Evolutionary conservation across 1,140 invertebrate species (phyloP).

Genomic region (Zelostemma sp.): DNA sequence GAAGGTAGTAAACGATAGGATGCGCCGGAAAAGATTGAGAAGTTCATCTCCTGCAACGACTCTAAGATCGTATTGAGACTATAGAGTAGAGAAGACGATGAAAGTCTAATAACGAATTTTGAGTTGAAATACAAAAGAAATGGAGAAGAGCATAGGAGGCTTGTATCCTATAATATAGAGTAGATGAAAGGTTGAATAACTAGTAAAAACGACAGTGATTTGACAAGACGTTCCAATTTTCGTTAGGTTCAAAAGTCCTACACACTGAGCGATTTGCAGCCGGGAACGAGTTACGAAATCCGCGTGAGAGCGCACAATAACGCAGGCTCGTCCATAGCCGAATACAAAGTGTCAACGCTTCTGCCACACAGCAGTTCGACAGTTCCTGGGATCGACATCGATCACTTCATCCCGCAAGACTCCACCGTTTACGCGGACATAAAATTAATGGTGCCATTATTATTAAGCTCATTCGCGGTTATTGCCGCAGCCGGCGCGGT

Average conservation of each 20-base stretch:
- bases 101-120: too few species aligned
- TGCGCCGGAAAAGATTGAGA: too few species aligned
- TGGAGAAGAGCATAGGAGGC: too few species aligned
- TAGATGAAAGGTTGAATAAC: too few species aligned
- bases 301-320: slow-evolving; percentile 92
- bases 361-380: slow-evolving; percentile 77
- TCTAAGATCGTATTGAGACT: too few species aligned
- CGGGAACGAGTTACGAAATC: slow-evolving; percentile 89
- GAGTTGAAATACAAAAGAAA: too few species aligned
- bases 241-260: slow-evolving; percentile 76
- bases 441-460: slow-evolving; percentile 66
- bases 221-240: too few species aligned
- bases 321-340: slow-evolving; percentile 87
- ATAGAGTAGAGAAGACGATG: too few species aligned
- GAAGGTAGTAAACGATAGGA: too few species aligned
- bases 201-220: too few species aligned
- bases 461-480: slow-evolving; percentile 64
- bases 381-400: slow-evolving; percentile 62
- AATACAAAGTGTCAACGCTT: slow-evolving; percentile 90
- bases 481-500: slow-evolving; percentile 66
- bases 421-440: slow-evolving; percentile 64
- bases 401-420: slow-evolving; percentile 65
- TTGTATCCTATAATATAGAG: too few species aligned
- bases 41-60: too few species aligned
- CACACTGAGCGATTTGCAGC: slow-evolving; percentile 83